Evolutionary conservation across 2,113 vertebrate species (phyloP), one percentile per base, ranked within the genome.

Genomic region (Trematocara stigmaticum): DNA sequence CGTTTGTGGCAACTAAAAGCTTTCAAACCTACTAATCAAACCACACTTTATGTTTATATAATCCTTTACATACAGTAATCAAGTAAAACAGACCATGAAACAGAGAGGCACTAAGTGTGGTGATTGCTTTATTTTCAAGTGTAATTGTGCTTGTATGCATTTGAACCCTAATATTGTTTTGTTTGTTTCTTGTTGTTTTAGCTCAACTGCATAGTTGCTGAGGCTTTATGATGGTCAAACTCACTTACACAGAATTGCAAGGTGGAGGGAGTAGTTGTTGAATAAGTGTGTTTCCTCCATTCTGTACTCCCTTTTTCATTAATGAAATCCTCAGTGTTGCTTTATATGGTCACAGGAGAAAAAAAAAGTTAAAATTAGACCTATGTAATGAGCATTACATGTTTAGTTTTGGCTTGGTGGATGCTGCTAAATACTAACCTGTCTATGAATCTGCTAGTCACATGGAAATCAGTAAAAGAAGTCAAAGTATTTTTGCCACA

Each of bases 141-240:
- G 9, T n/a, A 76, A 31, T 76, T 57, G 34, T 29, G 26, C 16
- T 1, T 76, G 26, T 31, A 51, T 51, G 23, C 8, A 10, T 29
- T 49, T 49, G 26, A 31, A 51, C 23, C 15, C 23, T 76, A 76
- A 76, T 51, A 34, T 76, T 11, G 6, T 64, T 64, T 38, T 64
- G 18, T 64, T 64, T 64, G 6, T 38, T 64, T 64, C 59, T 64
- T 64, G 31, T 64, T 64, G 59, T 61, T 64, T 64, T 71, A 82
- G 66, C 81, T 91, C 38, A 38, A 79, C 45, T 40, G 45, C 78
- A 84, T 56, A 57, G 81, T 79, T 45, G 78, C 85, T 82, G 69
- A 87, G 84, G 42, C 55, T 15, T 88, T 80, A 78, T 93, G 69
- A 86, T 81, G 61, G 61, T 90, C 89, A 66, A 71, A 57, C 56